These are phyloP conservation scores for Amaurobius ferox DNA, from an alignment of 2,888 invertebrate species.

Conservation along the genomic window DNA sequence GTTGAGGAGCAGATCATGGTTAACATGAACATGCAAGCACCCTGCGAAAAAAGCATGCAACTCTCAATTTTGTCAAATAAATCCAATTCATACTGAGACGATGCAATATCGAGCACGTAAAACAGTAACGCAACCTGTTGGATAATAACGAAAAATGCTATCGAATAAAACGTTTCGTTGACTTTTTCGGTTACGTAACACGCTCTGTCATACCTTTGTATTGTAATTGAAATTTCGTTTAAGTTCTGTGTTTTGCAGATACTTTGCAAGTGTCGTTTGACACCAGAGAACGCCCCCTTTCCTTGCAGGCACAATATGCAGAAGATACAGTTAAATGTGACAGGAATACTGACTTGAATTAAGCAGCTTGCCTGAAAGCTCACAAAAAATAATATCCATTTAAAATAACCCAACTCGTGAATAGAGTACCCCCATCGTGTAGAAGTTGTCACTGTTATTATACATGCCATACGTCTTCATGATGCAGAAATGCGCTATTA, in stretches of 20 bases:
- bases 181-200: background rate
- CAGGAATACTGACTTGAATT: background rate
- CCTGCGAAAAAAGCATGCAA: background rate
- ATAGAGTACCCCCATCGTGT: background rate
- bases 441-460: background rate
- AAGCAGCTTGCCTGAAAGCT: background rate
- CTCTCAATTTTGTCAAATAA: background rate
- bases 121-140: background rate
- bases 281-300: background rate
- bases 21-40: background rate
- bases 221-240: background rate
- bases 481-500: background rate
- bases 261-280: background rate
- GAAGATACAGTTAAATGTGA: background rate
- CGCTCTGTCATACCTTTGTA: background rate
- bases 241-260: background rate
- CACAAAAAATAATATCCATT: background rate
- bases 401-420: background rate
- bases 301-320: background rate
- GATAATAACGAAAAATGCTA: background rate
- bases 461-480: background rate
- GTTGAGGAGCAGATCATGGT: background rate
- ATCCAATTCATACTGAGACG: background rate
- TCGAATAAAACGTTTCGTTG: background rate
- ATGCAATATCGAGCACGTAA: background rate